Evolutionary conservation across 2,797 vertebrate genomes (phyloP).

Genomic region (Hypotaenidia philippensis): DNA sequence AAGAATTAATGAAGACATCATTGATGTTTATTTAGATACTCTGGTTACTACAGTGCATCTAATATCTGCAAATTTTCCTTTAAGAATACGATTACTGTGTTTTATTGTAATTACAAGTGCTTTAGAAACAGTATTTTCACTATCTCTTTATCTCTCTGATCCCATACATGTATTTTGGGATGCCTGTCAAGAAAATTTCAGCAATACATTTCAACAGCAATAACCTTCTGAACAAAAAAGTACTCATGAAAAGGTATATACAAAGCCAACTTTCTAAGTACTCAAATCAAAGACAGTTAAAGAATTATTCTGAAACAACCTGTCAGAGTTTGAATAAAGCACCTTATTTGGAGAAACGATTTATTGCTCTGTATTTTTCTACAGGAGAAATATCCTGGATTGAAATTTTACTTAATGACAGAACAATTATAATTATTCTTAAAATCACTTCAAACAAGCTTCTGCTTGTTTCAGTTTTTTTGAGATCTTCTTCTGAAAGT

Average conservation of each 20-base stretch:
- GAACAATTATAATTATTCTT: not conserved
- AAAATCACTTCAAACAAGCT: not conserved
- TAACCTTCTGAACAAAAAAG: conserved; percentile 29
- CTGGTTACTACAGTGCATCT: not conserved
- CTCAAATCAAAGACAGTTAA: not conserved
- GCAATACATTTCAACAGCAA: conserved; percentile 13
- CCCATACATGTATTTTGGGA: not conserved
- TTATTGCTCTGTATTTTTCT: not conserved
- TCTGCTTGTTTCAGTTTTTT: not conserved
- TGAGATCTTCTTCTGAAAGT: not conserved
- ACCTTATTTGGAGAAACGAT: not conserved
- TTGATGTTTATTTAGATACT: not conserved
- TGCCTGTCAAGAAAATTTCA: conserved; percentile 39
- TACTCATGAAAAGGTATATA: not conserved
- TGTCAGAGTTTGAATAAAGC: not conserved
- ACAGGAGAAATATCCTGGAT: not conserved
- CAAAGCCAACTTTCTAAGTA: not conserved
- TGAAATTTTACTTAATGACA: not conserved
- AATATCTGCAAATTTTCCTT: not conserved
- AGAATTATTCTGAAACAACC: not conserved
- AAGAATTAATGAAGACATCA: not conserved
- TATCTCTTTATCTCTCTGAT: not conserved
- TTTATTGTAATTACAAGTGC: conserved; percentile 1
- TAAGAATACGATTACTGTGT: conserved; percentile 23
- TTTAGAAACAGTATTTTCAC: conserved; percentile 14